Percentiles rank a stretch among this genome's conserved stretches.
Conservation (phyloP, 2,888 invertebrate genomes). For the Cheilosia urbana region DNA sequence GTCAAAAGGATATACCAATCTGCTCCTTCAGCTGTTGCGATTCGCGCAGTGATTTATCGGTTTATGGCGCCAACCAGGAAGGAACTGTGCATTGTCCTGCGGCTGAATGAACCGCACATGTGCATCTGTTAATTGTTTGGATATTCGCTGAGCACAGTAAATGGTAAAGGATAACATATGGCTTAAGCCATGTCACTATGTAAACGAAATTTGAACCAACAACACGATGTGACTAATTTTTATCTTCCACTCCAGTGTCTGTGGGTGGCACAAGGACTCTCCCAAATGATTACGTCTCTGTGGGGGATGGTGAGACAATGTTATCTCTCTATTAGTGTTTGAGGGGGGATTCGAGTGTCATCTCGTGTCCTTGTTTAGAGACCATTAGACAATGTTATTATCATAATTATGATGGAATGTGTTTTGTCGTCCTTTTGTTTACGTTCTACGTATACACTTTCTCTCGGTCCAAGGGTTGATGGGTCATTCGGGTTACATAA, state of each 20-base stretch:
- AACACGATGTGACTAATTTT: constrained; percentile 63
- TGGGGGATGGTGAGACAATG: constrained; percentile 34
- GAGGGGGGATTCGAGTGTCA: constrained; percentile 20
- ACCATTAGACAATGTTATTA: constrained; percentile 61
- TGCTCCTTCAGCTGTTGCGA: constrained; percentile 19
- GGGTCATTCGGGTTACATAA: constrained; percentile 57
- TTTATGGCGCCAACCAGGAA: constrained; percentile 72
- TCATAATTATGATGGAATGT: constrained; percentile 70
- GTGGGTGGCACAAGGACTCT: constrained; percentile 36
- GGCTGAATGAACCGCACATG: constrained; percentile 25
- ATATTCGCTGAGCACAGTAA: constrained; percentile 22
- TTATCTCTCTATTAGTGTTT: constrained; percentile 24
- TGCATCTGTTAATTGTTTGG: constrained; percentile 68
- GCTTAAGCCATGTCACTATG: constrained; percentile 54
- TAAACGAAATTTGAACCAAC: constrained; percentile 57
- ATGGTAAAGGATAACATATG: constrained; percentile 56
- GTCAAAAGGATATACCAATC: constrained; percentile 31
- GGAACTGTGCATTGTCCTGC: constrained; percentile 51
- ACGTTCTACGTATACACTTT: constrained; percentile 12
- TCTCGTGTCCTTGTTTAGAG: constrained; percentile 40
- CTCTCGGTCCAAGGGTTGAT: background rate
- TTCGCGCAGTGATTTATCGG: constrained; percentile 61
- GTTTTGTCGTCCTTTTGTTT: constrained; percentile 55
- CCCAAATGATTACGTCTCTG: constrained; percentile 64
- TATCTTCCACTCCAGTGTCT: constrained; percentile 16